These are phyloP conservation scores for Nemurella pictetii DNA, from an alignment of 2,888 invertebrate species.

Conservation along the genomic window DNA sequence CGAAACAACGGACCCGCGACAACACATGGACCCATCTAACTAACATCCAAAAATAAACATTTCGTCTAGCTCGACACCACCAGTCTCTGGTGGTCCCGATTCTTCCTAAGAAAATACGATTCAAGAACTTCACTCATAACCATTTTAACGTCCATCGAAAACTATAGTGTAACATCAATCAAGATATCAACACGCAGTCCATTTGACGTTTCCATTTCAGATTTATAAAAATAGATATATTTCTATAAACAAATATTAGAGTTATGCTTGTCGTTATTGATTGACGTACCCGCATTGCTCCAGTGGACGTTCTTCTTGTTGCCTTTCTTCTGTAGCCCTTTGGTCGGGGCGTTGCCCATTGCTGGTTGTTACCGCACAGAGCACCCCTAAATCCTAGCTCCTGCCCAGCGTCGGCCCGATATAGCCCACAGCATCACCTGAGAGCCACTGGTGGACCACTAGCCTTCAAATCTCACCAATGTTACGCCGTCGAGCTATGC, in stretches of 20 bases:
- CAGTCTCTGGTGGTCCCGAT: neutral
- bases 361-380: constrained; percentile 40
- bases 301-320: constrained; percentile 78
- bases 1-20: neutral
- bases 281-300: constrained; percentile 77
- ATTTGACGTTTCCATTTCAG: neutral
- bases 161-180: neutral
- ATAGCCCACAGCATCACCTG: constrained; percentile 1
- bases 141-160: neutral
- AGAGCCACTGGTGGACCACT: neutral
- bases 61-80: neutral
- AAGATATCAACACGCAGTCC: neutral
- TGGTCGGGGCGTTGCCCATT: constrained; percentile 69
- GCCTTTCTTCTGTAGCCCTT: constrained; percentile 58
- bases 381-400: neutral
- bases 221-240: neutral
- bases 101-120: neutral
- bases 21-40: neutral
- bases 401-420: constrained; percentile 19
- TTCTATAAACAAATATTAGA: neutral
- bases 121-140: neutral
- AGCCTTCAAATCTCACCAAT: neutral
- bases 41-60: neutral
- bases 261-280: neutral
- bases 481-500: neutral